Conservation (phyloP, 2,113 vertebrate genomes). For the Saguinus imperator region DNA sequence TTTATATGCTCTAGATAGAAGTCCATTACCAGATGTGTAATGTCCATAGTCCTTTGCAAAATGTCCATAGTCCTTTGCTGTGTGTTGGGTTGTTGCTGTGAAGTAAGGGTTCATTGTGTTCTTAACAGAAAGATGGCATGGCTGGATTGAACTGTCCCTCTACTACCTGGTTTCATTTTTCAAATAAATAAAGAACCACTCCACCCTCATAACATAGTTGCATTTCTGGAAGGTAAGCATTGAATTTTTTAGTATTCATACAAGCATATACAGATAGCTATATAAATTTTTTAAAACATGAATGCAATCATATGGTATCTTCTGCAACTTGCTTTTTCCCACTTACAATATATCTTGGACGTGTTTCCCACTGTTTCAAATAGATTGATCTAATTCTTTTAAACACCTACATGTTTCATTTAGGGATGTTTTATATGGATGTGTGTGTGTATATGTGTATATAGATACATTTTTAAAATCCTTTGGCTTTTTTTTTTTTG, state of each 20-base stretch:
- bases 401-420: background rate
- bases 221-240: background rate
- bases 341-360: background rate
- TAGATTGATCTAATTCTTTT: background rate
- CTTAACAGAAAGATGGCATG: background rate
- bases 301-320: background rate
- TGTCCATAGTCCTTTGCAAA: background rate
- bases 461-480: too few relatives aligned
- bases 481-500: too few relatives aligned
- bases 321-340: background rate
- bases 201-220: background rate
- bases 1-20: background rate
- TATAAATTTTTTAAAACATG: background rate
- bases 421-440: background rate
- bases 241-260: background rate
- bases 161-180: background rate
- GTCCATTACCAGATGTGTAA: background rate
- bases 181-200: background rate
- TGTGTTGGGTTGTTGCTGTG: background rate
- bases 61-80: background rate
- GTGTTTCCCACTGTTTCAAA: background rate
- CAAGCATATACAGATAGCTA: background rate
- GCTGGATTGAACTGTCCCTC: background rate
- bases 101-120: background rate
- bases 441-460: too few relatives aligned